Conservation (phyloP, 1,140 invertebrate genomes). For the Chlorops oryzae region DNA sequence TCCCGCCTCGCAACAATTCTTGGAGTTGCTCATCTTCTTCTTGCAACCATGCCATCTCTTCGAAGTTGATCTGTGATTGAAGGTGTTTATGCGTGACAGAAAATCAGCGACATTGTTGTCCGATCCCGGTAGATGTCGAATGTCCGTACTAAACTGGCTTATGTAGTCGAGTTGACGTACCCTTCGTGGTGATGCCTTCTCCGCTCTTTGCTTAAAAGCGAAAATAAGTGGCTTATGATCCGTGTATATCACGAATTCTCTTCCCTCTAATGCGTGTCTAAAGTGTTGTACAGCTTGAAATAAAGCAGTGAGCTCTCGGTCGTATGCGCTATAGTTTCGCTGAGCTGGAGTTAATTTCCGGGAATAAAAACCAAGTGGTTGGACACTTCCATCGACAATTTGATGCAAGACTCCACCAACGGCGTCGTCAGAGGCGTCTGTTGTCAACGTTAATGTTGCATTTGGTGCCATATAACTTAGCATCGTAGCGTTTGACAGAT, state of each 20-base stretch:
- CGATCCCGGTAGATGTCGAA: neutral
- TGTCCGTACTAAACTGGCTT: slow-evolving; percentile 20
- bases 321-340: no score
- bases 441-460: no score
- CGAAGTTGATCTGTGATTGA: no score
- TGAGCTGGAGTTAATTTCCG: no score
- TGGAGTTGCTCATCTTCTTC: no score
- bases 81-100: neutral
- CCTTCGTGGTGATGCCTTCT: slow-evolving; percentile 12
- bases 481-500: neutral
- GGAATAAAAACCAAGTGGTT: no score
- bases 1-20: no score
- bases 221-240: no score
- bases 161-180: slow-evolving; percentile 25
- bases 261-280: slow-evolving; percentile 33
- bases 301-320: slow-evolving; percentile 36
- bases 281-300: slow-evolving; percentile 37
- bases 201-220: slow-evolving; percentile 19
- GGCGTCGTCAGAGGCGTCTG: no score
- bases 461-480: slow-evolving; percentile 18
- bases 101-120: neutral
- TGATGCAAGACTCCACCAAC: no score
- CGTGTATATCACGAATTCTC: slow-evolving; percentile 34
- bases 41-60: no score
- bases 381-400: no score